phyloP scores from a whole-genome alignment of 2,797 vertebrate genomes.

The Dallia pectoralis region DNA sequence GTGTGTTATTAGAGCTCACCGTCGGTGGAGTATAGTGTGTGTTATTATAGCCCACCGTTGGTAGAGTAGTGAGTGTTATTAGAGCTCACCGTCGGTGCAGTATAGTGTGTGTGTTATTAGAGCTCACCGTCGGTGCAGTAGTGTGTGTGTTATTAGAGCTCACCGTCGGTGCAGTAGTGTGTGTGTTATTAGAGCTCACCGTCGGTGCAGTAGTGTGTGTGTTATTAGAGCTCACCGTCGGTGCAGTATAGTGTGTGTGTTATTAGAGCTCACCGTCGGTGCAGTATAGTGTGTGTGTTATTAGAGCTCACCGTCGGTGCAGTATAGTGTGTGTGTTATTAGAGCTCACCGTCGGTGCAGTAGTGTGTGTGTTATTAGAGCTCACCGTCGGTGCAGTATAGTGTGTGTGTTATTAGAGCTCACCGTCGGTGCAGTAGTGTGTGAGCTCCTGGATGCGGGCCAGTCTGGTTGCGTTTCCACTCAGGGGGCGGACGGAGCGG shows the following conservation, averaged over 20 bases:
- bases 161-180: too few species aligned
- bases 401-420: constrained; percentile 31
- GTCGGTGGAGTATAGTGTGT: too few species aligned
- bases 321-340: constrained; percentile 70
- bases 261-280: constrained; percentile 75
- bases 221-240: too few species aligned
- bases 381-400: constrained; percentile 85
- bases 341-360: constrained; percentile 81
- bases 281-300: constrained; percentile 72
- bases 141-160: constrained; percentile 85
- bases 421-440: constrained; percentile 84
- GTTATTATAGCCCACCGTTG: constrained; percentile 71
- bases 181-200: constrained; percentile 67
- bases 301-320: constrained; percentile 78
- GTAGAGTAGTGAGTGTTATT: constrained; percentile 81
- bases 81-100: too few species aligned
- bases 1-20: constrained; percentile 87
- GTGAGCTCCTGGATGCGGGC: constrained; percentile 82
- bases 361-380: constrained; percentile 84
- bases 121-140: constrained; percentile 82
- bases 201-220: constrained; percentile 82
- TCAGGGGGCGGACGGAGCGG: constrained; percentile 57
- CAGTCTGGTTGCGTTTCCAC: constrained; percentile 61
- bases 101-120: background rate
- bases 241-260: too few species aligned